Evolutionary conservation across 2,888 invertebrate genomes (phyloP).

Genomic region (Fragum sueziense): DNA sequence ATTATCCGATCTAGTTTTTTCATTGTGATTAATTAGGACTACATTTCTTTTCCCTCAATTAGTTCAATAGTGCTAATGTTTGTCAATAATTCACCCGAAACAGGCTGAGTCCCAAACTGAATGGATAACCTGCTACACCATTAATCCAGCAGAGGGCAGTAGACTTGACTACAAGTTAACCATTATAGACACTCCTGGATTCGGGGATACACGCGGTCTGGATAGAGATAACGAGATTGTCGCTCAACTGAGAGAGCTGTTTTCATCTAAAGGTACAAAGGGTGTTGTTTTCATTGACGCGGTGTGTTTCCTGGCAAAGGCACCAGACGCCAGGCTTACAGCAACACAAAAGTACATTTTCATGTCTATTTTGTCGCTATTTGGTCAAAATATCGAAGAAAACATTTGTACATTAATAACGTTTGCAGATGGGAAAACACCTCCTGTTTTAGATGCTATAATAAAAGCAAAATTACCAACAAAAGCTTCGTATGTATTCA

Average conservation of each 20-base stretch:
- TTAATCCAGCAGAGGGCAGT: slow-evolving; percentile 31
- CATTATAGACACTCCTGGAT: slow-evolving; percentile 50
- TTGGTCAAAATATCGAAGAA: slow-evolving; percentile 57
- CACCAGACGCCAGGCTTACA: slow-evolving; percentile 58
- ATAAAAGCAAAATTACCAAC: slow-evolving; percentile 53
- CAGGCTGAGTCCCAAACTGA: slow-evolving; percentile 52
- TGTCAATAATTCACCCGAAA: too few relatives aligned
- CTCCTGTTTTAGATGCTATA: slow-evolving; percentile 57
- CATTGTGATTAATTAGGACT: too few relatives aligned
- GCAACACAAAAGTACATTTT: slow-evolving; percentile 61
- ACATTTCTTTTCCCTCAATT: too few relatives aligned
- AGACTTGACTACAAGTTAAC: slow-evolving; percentile 32
- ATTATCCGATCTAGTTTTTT: too few relatives aligned
- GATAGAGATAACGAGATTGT: slow-evolving; percentile 39
- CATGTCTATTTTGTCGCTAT: slow-evolving; percentile 55
- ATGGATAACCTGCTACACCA: slow-evolving; percentile 53
- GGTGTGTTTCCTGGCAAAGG: slow-evolving; percentile 61
- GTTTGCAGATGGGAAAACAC: slow-evolving; percentile 62
- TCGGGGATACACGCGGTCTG: slow-evolving; percentile 41
- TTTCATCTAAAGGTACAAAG: slow-evolving; percentile 1
- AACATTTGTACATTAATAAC: slow-evolving; percentile 60
- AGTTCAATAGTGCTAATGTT: too few relatives aligned
- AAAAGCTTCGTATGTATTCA: slow-evolving; percentile 49
- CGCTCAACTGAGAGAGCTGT: slow-evolving; percentile 32
- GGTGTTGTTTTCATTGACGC: slow-evolving; percentile 59